Conservation (phyloP, 2,888 invertebrate species). For the Formica aserva region DNA sequence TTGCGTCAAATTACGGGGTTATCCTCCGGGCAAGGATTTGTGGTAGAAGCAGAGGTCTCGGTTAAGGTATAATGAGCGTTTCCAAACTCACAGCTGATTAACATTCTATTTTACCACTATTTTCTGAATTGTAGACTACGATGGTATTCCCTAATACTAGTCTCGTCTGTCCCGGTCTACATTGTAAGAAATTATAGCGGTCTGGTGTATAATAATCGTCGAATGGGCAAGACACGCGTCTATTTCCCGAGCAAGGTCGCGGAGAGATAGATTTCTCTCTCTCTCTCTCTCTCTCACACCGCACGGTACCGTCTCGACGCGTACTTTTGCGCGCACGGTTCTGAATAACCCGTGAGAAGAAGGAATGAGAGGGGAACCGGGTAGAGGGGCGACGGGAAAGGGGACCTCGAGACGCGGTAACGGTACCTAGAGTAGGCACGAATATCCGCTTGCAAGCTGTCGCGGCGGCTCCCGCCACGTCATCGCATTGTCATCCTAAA, state of each 20-base stretch:
- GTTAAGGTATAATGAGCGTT: neutral
- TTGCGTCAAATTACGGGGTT: slow-evolving; percentile 1
- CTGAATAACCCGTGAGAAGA: slow-evolving; percentile 75
- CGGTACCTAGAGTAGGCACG: slow-evolving; percentile 83
- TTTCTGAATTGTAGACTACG: neutral
- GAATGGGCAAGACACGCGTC: neutral
- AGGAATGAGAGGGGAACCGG: slow-evolving; percentile 53
- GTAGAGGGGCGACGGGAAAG: slow-evolving; percentile 62
- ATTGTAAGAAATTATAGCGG: neutral
- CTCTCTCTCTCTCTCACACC: neutral
- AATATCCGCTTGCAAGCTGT: slow-evolving; percentile 85
- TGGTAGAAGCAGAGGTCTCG: neutral
- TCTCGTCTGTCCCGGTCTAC: neutral
- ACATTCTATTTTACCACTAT: neutral
- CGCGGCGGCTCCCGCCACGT: slow-evolving; percentile 68
- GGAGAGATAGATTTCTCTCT: slow-evolving; percentile 46
- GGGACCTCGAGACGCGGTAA: slow-evolving; percentile 73
- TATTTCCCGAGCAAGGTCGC: slow-evolving; percentile 50
- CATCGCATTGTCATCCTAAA: slow-evolving; percentile 76
- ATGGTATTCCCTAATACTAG: neutral
- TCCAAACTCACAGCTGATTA: neutral
- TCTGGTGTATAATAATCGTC: slow-evolving; percentile 17
- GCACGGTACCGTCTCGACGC: slow-evolving; percentile 55
- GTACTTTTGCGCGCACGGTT: slow-evolving; percentile 70
- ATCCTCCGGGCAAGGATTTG: neutral